These are phyloP conservation scores for Corvus moneduloides DNA, from an alignment of 2,113 vertebrate genomes.

Conservation along the genomic window DNA sequence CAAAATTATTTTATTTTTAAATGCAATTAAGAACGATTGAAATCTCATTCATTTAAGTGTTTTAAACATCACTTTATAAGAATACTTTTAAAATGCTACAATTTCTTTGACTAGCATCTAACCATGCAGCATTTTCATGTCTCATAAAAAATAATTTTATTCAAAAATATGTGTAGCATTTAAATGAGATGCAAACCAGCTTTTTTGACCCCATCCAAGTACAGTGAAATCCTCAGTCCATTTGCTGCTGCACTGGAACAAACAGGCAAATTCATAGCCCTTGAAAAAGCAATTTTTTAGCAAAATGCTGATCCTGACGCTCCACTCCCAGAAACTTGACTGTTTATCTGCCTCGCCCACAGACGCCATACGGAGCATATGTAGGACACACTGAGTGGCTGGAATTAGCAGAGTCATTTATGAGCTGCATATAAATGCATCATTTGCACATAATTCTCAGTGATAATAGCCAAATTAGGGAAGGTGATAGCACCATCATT, in stretches of 20 bases:
- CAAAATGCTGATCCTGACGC: conserved; percentile 27
- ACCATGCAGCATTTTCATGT: not conserved
- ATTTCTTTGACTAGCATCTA: not conserved
- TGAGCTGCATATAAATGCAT: conserved; percentile 25
- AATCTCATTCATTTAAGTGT: not conserved
- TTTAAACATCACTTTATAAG: not conserved
- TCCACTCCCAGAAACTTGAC: not conserved
- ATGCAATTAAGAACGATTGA: not conserved
- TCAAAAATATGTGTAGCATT: not conserved
- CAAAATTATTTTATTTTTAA: not conserved
- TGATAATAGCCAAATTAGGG: conserved; percentile 22
- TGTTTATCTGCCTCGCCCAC: conserved; percentile 39
- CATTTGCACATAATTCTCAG: conserved; percentile 21
- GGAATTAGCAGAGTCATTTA: conserved; percentile 41
- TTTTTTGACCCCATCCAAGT: not conserved
- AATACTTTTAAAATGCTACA: not conserved
- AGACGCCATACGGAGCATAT: conserved; percentile 29
- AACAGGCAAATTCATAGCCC: not conserved
- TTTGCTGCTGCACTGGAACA: conserved; percentile 8
- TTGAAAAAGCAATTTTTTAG: conserved; percentile 26
- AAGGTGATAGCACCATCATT: not conserved
- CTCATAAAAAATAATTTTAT: not conserved
- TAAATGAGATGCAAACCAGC: not conserved
- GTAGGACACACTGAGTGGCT: conserved; percentile 26
- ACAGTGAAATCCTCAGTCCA: not conserved